Conservation (phyloP, 2,888 invertebrate species). For the Hanleya hanleyi region DNA sequence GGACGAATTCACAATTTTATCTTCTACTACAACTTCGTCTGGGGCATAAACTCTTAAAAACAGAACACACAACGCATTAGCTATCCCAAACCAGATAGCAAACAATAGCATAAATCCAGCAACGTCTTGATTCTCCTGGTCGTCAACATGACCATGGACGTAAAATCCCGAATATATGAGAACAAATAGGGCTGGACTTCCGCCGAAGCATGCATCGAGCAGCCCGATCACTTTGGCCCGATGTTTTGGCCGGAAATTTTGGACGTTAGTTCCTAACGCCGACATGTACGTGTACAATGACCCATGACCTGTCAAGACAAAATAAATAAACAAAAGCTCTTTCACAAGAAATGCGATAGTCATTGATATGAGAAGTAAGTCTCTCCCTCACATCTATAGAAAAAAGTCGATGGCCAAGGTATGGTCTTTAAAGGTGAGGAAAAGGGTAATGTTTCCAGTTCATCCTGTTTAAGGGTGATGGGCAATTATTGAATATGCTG, state of each 20-base stretch:
- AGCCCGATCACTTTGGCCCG: constrained; percentile 47
- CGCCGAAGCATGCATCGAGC: constrained; percentile 48
- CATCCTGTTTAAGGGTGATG: too few relatives aligned
- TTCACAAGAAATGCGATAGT: too few relatives aligned
- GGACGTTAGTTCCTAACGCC: constrained; percentile 50
- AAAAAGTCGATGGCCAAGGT: too few relatives aligned
- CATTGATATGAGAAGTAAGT: too few relatives aligned
- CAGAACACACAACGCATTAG: constrained; percentile 36
- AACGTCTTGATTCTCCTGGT: constrained; percentile 35
- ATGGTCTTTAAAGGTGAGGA: too few relatives aligned
- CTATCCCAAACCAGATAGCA: constrained; percentile 39
- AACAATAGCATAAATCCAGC: constrained; percentile 46
- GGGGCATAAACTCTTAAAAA: not conserved
- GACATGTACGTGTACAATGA: constrained; percentile 52
- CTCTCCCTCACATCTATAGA: too few relatives aligned
- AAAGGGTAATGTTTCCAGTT: too few relatives aligned
- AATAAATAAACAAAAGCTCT: too few relatives aligned
- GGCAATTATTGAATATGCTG: too few relatives aligned
- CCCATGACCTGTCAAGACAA: constrained; percentile 42
- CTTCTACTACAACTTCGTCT: not conserved
- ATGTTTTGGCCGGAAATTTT: constrained; percentile 44
- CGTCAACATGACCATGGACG: constrained; percentile 25
- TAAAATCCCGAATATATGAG: constrained; percentile 41
- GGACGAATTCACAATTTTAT: not conserved
- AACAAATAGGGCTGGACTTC: constrained; percentile 48